Evolutionary conservation across 1,140 invertebrate genomes (phyloP), one percentile per base, ranked within the genome.

Genomic region (Aphelinus certus): DNA sequence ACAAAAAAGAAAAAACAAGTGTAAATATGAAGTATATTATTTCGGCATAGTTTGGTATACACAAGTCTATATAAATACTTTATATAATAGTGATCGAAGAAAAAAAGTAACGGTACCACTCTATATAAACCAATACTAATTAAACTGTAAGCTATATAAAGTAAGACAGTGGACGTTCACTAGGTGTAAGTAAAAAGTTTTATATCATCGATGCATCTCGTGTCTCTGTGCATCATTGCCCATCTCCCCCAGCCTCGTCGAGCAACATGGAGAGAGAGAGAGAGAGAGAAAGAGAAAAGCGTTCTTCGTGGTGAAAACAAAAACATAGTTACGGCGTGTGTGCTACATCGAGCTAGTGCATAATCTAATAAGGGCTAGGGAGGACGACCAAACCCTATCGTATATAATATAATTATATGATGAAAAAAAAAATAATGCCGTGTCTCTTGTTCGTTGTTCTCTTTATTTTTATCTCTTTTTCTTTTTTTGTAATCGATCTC

Each of bases 31-130:
- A 81, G 79, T 79, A 77, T 79, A 76, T 85, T 82, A 82, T 83
- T 76, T 83, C 80, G 79, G 82, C 73, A 82, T 87, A 87, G 84
- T 86, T 88, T 88, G 83, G 86, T 86, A 87, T 85, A 85, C 82
- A 79, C 83, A 85, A 85, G 79, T 86, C 82, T 83, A 84, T 84
- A 85, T 83, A 86, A 85, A 85, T 85, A 86, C 85, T 87, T 87
- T 85, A 86, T 85, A 84, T 84, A 77, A 83, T 84, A 83, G 81
- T 81, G 63, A 76, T 73, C 65, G 66, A 73, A 76, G 76, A 82
- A 84, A 71, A 61, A 77, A 75, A 77, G 81, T 80, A 83, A 81
- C 79, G 78, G 85, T 84, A 86, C 81, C 81, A 83, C 80, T 85
- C 83, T 77, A 80, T 83, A 83, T 82, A 79, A 84, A 83, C 76